phyloP scores from a whole-genome alignment of 2,888 invertebrate species.

The Lysandra coridon region DNA sequence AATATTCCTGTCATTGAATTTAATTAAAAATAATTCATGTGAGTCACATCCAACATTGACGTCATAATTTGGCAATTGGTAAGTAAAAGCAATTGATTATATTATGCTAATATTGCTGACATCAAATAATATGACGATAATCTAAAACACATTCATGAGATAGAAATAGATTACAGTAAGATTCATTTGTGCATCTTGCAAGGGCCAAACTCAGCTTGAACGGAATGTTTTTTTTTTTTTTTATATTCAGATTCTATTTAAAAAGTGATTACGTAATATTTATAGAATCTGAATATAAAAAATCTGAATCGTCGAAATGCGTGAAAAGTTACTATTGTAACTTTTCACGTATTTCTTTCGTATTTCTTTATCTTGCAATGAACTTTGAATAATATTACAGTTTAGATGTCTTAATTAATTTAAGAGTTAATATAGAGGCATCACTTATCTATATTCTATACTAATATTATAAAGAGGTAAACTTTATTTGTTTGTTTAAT shows the following conservation, averaged over 20 bases:
- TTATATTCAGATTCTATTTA: no score
- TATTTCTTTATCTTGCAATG: no score
- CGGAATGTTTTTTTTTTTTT: no score
- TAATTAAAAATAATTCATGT: slow-evolving; percentile 2
- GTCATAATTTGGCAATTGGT: slow-evolving; percentile 13
- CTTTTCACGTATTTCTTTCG: no score
- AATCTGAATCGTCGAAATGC: no score
- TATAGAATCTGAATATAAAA: no score
- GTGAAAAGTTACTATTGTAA: no score
- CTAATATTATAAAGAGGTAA: no score
- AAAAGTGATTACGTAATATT: no score
- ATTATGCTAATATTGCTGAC: not conserved
- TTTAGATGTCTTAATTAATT: not conserved
- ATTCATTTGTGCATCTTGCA: not conserved
- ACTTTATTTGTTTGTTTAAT: no score
- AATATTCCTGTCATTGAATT: slow-evolving; percentile 5
- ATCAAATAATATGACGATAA: slow-evolving; percentile 16
- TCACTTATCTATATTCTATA: no score
- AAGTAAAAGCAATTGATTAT: not conserved
- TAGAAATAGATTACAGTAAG: not conserved
- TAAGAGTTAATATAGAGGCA: not conserved
- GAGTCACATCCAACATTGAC: slow-evolving; percentile 7
- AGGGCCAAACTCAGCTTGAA: not conserved
- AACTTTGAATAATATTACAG: no score
- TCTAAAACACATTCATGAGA: not conserved